phyloP scores from a whole-genome alignment of 2,113 vertebrate species.

The Turnix velox region DNA sequence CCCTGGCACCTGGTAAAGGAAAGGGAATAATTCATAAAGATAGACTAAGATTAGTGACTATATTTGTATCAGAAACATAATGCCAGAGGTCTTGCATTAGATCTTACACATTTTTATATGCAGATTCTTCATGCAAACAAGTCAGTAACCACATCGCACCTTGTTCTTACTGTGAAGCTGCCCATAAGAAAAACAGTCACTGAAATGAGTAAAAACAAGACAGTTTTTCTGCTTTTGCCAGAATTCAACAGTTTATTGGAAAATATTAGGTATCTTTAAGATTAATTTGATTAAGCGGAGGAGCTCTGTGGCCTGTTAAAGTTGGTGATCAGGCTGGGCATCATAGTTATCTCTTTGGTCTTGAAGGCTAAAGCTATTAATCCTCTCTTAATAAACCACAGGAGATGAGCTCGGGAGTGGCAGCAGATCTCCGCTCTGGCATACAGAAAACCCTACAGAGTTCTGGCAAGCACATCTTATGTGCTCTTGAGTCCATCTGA shows the following conservation, averaged over 20 bases:
- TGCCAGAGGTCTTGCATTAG: not conserved
- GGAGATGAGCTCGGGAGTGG: not conserved
- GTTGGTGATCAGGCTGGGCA: not conserved
- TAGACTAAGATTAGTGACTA: not conserved
- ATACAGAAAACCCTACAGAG: not conserved
- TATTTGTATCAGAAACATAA: not conserved
- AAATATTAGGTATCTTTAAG: not conserved
- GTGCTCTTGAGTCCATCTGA: fast-evolving
- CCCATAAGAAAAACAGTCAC: not conserved
- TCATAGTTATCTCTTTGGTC: fast-evolving
- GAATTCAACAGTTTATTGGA: not conserved
- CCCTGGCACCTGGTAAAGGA: not conserved
- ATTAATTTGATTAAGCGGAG: not conserved
- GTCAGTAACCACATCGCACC: not conserved
- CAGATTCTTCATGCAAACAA: not conserved
- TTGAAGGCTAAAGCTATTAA: not conserved
- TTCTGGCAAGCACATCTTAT: not conserved
- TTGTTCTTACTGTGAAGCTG: not conserved
- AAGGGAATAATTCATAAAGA: not conserved
- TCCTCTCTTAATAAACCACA: fast-evolving
- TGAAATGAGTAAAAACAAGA: not conserved
- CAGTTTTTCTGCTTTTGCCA: not conserved
- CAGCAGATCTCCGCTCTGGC: not conserved
- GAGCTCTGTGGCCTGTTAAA: not conserved
- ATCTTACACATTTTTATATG: not conserved